Base-by-base conservation (phyloP, 1,140 invertebrate species). In the Glossosoma conforme region DNA sequence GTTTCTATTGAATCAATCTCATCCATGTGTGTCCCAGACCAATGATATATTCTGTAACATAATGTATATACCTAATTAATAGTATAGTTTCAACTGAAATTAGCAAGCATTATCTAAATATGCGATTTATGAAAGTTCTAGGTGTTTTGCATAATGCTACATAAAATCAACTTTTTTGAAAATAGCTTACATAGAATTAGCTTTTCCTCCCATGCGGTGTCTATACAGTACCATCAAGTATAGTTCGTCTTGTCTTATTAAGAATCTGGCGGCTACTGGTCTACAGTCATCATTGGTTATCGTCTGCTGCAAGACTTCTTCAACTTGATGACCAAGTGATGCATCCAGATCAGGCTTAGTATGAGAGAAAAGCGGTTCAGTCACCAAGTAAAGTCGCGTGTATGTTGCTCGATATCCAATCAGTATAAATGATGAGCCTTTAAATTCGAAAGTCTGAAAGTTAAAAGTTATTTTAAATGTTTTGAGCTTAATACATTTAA, bases 1-100 rank as follows among this genome's bases (percentile, higher is more conserved):
- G 55, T 53, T 14, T 47, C 20, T 5, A 58, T 32, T n/a, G 24
- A 14, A 28, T 41, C 53, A 21, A 47, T n/a, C 42, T 58, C 48
- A n/a, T 64, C 63, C 60, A 69, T 65, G 30, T 66, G 60, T 1
- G 60, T 65, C 1, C 56, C 66, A 17, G 46, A 60, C 68, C 68
- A 70, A 28, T 53, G 46, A 30, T 70, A 69, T 40, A 69, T 63
- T 37, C 67, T 69, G 44, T 2, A 54, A 53, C n/a, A 47, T 36
- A 45, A 35, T 8, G 10, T 13, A 38, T 5, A 33, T 11, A 15
- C 3, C 11, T 13, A 33, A 33, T 33, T 28, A 33, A 33, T 33
- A 13, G 11, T 11, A 33, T 33, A 15, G 6, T 28, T 6, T n/a
- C n/a, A 15, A 15, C 3, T 33, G 32, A 33, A 33, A 33, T 33